These are phyloP conservation scores for Chaetura pelagica DNA, from an alignment of 2,113 vertebrate genomes.

Conservation along the genomic window DNA sequence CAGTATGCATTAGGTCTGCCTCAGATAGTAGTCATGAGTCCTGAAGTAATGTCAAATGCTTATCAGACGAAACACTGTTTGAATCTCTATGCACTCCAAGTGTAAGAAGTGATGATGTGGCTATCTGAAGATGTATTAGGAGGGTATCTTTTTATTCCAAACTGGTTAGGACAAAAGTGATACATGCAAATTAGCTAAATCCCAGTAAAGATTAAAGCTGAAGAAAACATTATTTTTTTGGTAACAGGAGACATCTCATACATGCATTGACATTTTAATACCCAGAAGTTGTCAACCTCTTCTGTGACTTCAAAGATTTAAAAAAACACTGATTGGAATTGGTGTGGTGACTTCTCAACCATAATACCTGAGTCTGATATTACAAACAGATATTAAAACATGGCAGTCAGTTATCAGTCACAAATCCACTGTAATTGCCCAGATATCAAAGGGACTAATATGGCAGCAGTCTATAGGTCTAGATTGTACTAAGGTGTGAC, in stretches of 20 bases:
- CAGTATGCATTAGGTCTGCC: background rate
- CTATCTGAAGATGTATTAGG: background rate
- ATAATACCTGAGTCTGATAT: background rate
- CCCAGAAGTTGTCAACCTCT: background rate
- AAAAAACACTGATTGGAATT: background rate
- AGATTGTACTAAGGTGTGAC: background rate
- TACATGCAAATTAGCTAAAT: background rate
- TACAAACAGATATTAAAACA: background rate
- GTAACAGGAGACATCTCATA: background rate
- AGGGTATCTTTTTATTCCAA: background rate
- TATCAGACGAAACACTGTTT: background rate
- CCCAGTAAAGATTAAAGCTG: background rate
- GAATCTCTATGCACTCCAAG: background rate
- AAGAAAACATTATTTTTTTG: background rate
- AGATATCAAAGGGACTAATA: background rate
- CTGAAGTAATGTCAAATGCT: background rate
- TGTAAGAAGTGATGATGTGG: background rate
- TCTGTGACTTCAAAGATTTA: background rate
- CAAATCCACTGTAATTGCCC: background rate
- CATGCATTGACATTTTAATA: background rate
- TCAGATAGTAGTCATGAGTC: background rate
- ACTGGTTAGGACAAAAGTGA: background rate
- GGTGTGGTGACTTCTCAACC: background rate
- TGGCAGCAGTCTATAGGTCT: background rate
- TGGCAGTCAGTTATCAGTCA: background rate